These are phyloP conservation scores for Diachrysia chrysitis DNA, from an alignment of 2,888 invertebrate genomes.

Conservation along the genomic window DNA sequence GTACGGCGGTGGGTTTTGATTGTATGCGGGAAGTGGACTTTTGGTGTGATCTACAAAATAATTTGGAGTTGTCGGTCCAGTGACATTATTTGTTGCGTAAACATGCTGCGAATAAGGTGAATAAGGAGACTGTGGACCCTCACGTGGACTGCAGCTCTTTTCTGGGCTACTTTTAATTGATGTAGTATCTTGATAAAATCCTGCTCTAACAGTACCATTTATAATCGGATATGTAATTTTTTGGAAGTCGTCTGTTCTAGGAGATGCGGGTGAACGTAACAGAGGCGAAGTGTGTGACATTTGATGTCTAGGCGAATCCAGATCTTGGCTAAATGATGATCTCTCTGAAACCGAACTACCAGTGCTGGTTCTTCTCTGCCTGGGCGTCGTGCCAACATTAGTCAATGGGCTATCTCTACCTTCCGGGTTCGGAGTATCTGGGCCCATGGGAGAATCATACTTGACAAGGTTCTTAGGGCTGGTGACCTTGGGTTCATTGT, in stretches of 20 bases:
- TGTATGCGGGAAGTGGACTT: slow-evolving; percentile 82
- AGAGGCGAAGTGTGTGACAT: slow-evolving; percentile 93
- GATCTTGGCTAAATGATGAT: slow-evolving; percentile 93
- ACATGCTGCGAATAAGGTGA: slow-evolving; percentile 86
- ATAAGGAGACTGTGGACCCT: slow-evolving; percentile 90
- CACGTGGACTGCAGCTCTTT: slow-evolving; percentile 94
- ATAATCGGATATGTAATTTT: slow-evolving; percentile 92
- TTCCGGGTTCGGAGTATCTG: slow-evolving; percentile 81
- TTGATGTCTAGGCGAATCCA: slow-evolving; percentile 93
- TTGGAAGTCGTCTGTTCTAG: slow-evolving; percentile 92
- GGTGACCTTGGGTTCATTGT: slow-evolving; percentile 69
- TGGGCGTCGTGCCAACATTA: slow-evolving; percentile 74
- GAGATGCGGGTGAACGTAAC: slow-evolving; percentile 93
- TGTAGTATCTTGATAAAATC: slow-evolving; percentile 96
- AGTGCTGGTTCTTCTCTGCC: slow-evolving; percentile 93
- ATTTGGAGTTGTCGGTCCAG: slow-evolving; percentile 79
- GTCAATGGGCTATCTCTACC: slow-evolving; percentile 83
- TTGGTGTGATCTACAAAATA: slow-evolving; percentile 84
- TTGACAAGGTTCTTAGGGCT: slow-evolving; percentile 77
- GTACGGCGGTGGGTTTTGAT: slow-evolving; percentile 87
- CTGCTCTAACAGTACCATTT: slow-evolving; percentile 95
- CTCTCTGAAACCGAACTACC: slow-evolving; percentile 94
- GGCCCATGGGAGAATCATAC: slow-evolving; percentile 80
- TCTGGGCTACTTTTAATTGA: slow-evolving; percentile 95
- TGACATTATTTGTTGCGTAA: slow-evolving; percentile 78